phyloP scores from a whole-genome alignment of 2,113 vertebrate genomes.

The Mesembrinibis cayennensis region DNA sequence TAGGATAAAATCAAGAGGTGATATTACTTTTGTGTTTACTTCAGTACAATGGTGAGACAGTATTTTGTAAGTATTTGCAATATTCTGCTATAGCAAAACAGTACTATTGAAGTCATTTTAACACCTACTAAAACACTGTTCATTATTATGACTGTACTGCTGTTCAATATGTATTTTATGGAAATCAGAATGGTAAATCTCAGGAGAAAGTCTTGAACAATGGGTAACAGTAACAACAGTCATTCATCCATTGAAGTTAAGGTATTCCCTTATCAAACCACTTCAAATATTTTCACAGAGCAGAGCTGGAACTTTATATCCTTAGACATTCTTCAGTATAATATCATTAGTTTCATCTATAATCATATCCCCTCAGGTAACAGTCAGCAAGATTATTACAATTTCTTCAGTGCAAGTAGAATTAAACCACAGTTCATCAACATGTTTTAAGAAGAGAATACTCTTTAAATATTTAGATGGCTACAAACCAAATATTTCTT shows the following conservation, averaged over 20 bases:
- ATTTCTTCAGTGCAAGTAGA: neutral
- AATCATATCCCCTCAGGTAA: slow-evolving; percentile 8
- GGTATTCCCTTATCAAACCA: slow-evolving; percentile 27
- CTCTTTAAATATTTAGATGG: slow-evolving; percentile 42
- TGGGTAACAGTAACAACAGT: neutral
- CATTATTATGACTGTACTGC: neutral
- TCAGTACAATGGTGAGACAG: neutral
- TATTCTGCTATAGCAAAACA: neutral
- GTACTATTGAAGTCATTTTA: neutral
- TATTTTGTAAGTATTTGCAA: neutral
- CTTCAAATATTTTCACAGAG: slow-evolving; percentile 35
- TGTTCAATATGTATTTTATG: slow-evolving; percentile 27
- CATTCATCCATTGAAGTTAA: slow-evolving; percentile 3
- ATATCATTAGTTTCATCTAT: slow-evolving; percentile 8
- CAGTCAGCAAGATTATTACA: neutral
- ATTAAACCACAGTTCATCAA: slow-evolving; percentile 12
- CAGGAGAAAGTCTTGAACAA: slow-evolving; percentile 22
- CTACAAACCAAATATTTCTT: slow-evolving; percentile 95
- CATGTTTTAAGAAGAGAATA: neutral
- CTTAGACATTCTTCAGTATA: neutral
- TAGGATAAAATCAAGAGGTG: neutral
- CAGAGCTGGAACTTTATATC: neutral
- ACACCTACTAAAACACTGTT: neutral
- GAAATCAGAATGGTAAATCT: slow-evolving; percentile 30
- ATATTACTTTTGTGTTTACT: neutral